These are phyloP conservation scores for Phalloptychus januarius DNA, from an alignment of 2,797 vertebrate species.

Conservation along the genomic window DNA sequence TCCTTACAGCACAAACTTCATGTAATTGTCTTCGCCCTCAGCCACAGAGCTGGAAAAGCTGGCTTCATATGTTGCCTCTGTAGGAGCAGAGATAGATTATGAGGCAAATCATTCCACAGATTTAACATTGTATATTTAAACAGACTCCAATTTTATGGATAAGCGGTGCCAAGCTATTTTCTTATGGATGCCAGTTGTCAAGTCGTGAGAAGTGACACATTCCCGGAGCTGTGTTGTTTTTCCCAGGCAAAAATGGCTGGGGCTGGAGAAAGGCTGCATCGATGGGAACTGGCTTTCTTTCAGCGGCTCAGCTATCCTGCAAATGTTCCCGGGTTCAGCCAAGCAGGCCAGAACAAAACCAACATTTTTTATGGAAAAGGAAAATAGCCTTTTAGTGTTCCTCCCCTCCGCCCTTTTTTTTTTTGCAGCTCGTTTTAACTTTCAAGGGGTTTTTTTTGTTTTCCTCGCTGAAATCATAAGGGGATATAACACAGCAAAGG, in stretches of 20 bases:
- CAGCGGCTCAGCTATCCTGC: conserved; percentile 47
- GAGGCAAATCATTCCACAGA: conserved; percentile 66
- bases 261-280: conserved; percentile 42
- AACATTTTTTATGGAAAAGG: conserved; percentile 11
- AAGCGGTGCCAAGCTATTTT: conserved; percentile 73
- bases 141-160: conserved; percentile 73
- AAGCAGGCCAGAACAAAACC: conserved; percentile 28
- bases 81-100: conserved; percentile 71
- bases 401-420: not conserved
- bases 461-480: not conserved
- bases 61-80: conserved; percentile 67
- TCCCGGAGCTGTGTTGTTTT: conserved; percentile 61
- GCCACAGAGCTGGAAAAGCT: conserved; percentile 67
- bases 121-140: conserved; percentile 71
- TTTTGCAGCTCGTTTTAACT: not conserved
- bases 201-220: conserved; percentile 70
- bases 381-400: not conserved
- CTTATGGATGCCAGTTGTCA: conserved; percentile 67
- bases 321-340: conserved; percentile 41
- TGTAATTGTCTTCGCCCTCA: conserved; percentile 68
- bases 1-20: conserved; percentile 64
- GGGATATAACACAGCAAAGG: not conserved
- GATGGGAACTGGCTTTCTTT: conserved; percentile 62
- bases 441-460: not conserved
- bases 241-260: conserved; percentile 64